phyloP scores from a whole-genome alignment of 2,797 vertebrate genomes.

The Buceros bicornis region DNA sequence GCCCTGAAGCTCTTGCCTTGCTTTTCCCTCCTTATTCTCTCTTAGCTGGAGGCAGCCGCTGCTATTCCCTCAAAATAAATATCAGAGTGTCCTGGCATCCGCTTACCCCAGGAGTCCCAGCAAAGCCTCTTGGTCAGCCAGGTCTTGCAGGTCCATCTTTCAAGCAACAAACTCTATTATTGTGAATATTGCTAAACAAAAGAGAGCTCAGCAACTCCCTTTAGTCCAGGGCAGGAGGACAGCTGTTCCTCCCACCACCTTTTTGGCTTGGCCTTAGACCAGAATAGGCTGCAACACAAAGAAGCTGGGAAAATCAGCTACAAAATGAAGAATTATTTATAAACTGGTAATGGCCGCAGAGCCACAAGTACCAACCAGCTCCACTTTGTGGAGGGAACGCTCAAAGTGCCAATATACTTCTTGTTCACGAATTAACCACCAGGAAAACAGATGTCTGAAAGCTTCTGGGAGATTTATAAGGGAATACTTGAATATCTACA shows the following conservation, averaged over 20 bases:
- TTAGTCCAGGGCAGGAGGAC: background rate
- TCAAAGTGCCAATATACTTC: background rate
- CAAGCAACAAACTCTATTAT: background rate
- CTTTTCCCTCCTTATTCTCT: background rate
- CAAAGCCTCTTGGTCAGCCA: background rate
- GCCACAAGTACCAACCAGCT: background rate
- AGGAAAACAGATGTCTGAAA: background rate
- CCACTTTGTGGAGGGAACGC: rapidly evolving
- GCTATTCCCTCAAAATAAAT: background rate
- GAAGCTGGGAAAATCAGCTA: background rate
- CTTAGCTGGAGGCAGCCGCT: background rate
- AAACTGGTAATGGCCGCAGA: background rate
- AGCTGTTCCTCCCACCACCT: background rate
- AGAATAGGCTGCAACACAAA: background rate
- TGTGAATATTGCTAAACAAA: background rate
- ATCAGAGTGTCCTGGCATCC: background rate
- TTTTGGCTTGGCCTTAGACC: background rate
- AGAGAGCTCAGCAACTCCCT: background rate
- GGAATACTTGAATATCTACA: background rate
- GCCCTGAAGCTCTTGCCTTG: background rate
- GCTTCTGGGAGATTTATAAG: background rate
- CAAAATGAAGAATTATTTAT: background rate
- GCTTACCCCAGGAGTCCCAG: background rate
- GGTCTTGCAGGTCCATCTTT: background rate
- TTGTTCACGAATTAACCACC: background rate